Conservation (phyloP, 1,140 invertebrate genomes). For the Lasioglossum baleicum region DNA sequence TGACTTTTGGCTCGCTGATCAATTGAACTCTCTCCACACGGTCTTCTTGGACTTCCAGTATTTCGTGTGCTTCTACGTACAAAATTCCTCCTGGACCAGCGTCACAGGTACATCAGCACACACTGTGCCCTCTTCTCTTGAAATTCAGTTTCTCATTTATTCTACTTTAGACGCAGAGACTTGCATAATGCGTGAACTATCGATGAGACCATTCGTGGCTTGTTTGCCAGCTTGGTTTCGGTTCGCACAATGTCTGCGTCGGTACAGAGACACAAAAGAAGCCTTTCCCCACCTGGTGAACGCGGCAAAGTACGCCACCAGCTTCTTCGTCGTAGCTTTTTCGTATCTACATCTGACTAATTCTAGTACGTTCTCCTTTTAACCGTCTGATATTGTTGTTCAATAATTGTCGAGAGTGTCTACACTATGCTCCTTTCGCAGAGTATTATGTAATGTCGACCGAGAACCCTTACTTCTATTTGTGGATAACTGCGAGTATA, state of each 20-base stretch:
- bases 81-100: constrained; percentile 78
- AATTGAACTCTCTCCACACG: constrained; percentile 89
- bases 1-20: constrained; percentile 97
- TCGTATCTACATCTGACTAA: constrained; percentile 82
- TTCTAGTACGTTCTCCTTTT: constrained; percentile 74
- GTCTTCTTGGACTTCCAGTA: constrained; percentile 91
- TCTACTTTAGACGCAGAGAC: constrained; percentile 69
- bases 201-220: constrained; percentile 84
- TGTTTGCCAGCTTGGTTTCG: constrained; percentile 93
- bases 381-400: no score
- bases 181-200: constrained; percentile 77
- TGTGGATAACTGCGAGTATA: constrained; percentile 88
- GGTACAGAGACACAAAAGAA: constrained; percentile 85
- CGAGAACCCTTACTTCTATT: constrained; percentile 90
- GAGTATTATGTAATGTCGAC: constrained; percentile 82
- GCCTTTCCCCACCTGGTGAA: constrained; percentile 88
- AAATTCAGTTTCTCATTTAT: constrained; percentile 5
- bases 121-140: neutral
- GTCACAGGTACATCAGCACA: constrained; percentile 49
- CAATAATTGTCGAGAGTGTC: no score
- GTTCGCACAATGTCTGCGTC: constrained; percentile 91
- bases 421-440: constrained; percentile 65
- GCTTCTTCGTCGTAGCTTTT: constrained; percentile 88
- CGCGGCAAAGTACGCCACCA: constrained; percentile 91
- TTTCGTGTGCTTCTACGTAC: constrained; percentile 84